Percentiles rank a stretch among this genome's conserved stretches.
These are phyloP conservation scores for Anguilla marmorata DNA, from an alignment of 2,797 vertebrate species.

Conservation along the genomic window DNA sequence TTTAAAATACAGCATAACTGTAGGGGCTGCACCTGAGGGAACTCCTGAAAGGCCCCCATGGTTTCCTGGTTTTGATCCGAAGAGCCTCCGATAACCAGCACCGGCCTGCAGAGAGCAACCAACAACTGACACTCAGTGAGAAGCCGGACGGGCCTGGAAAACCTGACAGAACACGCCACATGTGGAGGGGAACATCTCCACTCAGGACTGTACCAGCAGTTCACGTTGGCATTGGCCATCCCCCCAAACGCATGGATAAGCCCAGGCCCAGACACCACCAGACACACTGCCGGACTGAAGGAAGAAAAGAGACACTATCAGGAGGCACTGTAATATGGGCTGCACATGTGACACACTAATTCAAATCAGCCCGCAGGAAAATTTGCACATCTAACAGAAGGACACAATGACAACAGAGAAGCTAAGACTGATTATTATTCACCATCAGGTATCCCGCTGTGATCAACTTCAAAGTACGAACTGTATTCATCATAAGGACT, in stretches of 20 bases:
- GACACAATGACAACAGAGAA: background rate
- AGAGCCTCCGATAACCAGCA: conserved; percentile 93
- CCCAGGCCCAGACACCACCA: conserved; percentile 94
- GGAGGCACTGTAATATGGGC: background rate
- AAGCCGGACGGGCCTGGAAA: background rate
- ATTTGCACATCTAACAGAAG: background rate
- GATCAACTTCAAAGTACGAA: background rate
- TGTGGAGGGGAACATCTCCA: background rate
- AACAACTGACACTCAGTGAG: background rate
- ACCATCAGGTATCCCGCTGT: background rate
- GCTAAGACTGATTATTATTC: background rate
- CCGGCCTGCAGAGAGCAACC: conserved; percentile 75
- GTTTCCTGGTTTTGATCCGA: conserved; percentile 90
- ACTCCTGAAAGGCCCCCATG: conserved; percentile 96
- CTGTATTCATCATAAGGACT: background rate
- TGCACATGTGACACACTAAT: background rate
- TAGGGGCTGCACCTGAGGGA: conserved; percentile 82
- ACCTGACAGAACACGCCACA: background rate
- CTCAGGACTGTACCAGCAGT: conserved; percentile 84
- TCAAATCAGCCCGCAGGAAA: background rate
- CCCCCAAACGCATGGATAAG: conserved; percentile 90
- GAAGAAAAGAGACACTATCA: conserved; percentile 32
- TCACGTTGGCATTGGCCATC: conserved; percentile 94
- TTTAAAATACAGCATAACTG: background rate
- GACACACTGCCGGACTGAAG: conserved; percentile 86